A percentile compares a stretch with the other conserved stretches of the same genome.
Evolutionary conservation across 2,113 vertebrate genomes (phyloP).

Genomic region (Pituophis catenifer): DNA sequence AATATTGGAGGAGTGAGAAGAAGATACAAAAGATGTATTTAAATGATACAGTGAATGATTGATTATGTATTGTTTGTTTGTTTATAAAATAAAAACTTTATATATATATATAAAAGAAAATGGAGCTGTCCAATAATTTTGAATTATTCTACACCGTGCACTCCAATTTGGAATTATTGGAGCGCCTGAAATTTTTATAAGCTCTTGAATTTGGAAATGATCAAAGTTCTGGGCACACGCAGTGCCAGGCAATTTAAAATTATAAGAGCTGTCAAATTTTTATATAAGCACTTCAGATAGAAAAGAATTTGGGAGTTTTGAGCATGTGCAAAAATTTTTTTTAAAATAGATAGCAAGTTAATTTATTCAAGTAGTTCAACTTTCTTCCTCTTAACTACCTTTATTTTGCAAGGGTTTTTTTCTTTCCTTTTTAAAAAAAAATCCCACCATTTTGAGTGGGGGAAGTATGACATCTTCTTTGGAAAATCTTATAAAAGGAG

Average conservation of each 20-base stretch:
- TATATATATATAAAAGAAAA: neutral
- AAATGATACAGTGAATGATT: too few species aligned
- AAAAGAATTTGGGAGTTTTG: constrained; percentile 78
- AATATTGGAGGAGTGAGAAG: too few species aligned
- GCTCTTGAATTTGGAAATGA: constrained; percentile 86
- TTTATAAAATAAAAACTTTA: too few species aligned
- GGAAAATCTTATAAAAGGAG: constrained; percentile 63
- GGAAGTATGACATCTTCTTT: constrained; percentile 71
- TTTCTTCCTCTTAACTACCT: constrained; percentile 72
- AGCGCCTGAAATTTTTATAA: constrained; percentile 88
- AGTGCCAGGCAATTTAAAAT: constrained; percentile 85
- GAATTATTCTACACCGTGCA: constrained; percentile 83
- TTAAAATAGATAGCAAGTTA: constrained; percentile 69
- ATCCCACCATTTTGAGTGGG: constrained; percentile 24
- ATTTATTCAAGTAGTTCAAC: constrained; percentile 78
- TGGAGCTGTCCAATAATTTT: constrained; percentile 83
- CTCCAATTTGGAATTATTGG: constrained; percentile 88
- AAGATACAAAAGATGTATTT: too few species aligned
- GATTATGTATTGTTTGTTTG: too few species aligned
- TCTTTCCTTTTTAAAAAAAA: neutral
- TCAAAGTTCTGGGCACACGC: constrained; percentile 84
- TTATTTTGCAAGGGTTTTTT: constrained; percentile 71
- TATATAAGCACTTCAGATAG: constrained; percentile 84
- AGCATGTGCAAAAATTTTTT: constrained; percentile 68
- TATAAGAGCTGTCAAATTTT: constrained; percentile 88